Base-by-base conservation (phyloP, 2,888 invertebrate genomes). In the Callimorpha dominula region DNA sequence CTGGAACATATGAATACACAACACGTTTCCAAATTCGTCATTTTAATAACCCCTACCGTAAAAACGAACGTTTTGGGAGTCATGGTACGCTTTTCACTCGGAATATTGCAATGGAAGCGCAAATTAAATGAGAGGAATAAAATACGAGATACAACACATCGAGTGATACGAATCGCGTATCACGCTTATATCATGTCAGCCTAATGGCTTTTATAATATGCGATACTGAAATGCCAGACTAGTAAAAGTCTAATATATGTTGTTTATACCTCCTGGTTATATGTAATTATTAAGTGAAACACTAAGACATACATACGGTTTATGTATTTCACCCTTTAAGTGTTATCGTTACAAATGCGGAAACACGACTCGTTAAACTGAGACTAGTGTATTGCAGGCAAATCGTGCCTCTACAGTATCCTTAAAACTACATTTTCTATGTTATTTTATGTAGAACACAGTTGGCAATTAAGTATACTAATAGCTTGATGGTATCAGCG, bases 101-200 rank as follows among this genome's bases (percentile, higher is more conserved):
- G 7, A 70, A 70, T 65, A 70, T 54, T 42, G 46, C 65, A 20
- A 12, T 7, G 60, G 65, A 65, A 60, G 71, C 65, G 50, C 65
- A 71, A 71, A 71, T 71, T 66, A 71, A 71, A 66, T 60, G 46
- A 65, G 49, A 60, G 65, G 43, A 71, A 71, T 71, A 71, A 71
- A 60, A 66, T 50, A 49, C 65, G 70, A 54, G 65, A 46, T 70
- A 50, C 60, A 68, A 46, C 64, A 50, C 65, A 54, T 64, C 70
- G 40, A 49, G 42, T 49, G 65, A 71, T 66, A 71, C 46, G 12
- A 54, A 65, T 65, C 46, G 17, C 62, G 52, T 42, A 42, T 42
- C 40, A 17, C 8, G 50, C 62, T 15, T n/a, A 52, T 17, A 69
- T 11, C 9, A 12, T 42, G 63, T 64, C 40, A 67, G 67, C 12